Evolutionary conservation across 2,113 vertebrate species (phyloP).

Genomic region (Phalacrocorax carbo): DNA sequence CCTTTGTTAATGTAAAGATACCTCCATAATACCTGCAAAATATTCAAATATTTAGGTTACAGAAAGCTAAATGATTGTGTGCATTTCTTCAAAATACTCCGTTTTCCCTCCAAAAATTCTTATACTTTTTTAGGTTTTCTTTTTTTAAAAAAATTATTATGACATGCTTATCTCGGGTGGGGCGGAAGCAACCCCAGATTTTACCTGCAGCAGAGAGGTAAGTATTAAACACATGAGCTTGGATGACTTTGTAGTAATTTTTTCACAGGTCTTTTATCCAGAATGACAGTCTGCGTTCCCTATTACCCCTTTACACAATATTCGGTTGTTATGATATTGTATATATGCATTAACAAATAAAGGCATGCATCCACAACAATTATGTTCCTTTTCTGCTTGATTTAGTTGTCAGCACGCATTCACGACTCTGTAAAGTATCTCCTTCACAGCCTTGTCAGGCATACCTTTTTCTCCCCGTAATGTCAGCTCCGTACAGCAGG

Average conservation of each 20-base stretch:
- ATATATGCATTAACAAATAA: conserved; percentile 59
- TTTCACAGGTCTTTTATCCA: conserved; percentile 24
- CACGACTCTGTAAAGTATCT: conserved; percentile 49
- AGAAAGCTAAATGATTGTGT: background rate
- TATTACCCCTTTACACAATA: conserved; percentile 25
- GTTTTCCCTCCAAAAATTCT: background rate
- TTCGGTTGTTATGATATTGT: conserved; percentile 60
- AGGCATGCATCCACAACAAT: conserved; percentile 66
- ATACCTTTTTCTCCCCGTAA: conserved; percentile 31
- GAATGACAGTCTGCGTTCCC: conserved; percentile 46
- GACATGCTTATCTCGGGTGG: background rate
- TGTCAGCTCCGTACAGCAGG: conserved; percentile 29
- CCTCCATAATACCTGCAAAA: background rate
- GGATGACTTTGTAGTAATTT: background rate
- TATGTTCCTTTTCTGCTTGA: conserved; percentile 63
- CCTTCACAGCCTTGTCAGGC: conserved; percentile 48
- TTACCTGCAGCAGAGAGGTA: background rate
- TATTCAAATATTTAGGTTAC: background rate
- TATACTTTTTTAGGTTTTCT: background rate
- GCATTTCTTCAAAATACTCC: background rate
- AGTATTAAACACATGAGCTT: background rate
- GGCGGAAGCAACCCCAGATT: background rate
- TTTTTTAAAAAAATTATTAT: background rate
- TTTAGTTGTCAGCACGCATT: conserved; percentile 71
- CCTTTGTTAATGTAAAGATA: background rate